phyloP scores from a whole-genome alignment of 2,797 vertebrate species.

The Meda fulgida region DNA sequence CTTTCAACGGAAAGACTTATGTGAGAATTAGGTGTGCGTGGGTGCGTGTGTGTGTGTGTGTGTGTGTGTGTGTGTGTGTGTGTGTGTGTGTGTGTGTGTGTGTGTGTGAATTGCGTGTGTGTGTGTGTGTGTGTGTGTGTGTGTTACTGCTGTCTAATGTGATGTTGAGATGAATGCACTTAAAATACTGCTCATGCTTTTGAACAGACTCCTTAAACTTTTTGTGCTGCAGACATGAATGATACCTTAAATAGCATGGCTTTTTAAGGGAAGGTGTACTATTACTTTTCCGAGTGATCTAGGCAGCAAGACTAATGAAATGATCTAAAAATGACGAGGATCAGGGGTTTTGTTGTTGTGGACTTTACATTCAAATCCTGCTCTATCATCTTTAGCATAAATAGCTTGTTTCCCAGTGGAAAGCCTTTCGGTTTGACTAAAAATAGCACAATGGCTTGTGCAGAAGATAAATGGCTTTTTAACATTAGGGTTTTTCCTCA shows the following conservation, averaged over 20 bases:
- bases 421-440: neutral
- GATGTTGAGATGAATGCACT: constrained; percentile 6
- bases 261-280: neutral
- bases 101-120: neutral
- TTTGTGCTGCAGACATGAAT: neutral
- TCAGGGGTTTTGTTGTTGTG: neutral
- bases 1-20: constrained; percentile 8
- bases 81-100: neutral
- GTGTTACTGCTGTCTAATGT: constrained; percentile 18
- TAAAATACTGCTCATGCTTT: neutral
- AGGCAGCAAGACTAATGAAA: neutral
- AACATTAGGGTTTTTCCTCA: neutral
- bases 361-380: neutral
- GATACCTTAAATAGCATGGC: neutral
- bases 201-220: neutral
- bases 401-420: neutral
- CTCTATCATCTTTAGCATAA: neutral
- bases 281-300: neutral
- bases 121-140: neutral
- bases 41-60: neutral
- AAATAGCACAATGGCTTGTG: constrained; percentile 17
- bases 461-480: neutral
- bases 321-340: neutral
- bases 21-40: neutral
- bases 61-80: no score